Base-by-base conservation (phyloP, 2,113 vertebrate species). In the Falcunculus frontatus region DNA sequence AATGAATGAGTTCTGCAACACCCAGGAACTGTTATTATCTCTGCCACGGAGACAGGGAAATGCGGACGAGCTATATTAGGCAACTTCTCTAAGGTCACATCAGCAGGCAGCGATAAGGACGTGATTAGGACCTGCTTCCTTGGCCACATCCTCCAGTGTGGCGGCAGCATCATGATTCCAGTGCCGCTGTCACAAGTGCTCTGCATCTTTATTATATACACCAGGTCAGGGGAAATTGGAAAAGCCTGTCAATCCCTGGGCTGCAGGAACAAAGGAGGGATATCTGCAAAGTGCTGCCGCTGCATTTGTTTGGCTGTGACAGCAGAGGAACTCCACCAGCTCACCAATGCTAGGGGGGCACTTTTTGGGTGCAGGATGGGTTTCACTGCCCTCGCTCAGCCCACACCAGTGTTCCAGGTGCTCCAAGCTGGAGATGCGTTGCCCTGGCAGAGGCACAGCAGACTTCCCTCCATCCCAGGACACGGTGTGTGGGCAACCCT, bases 1-100 rank as follows among this genome's bases (percentile, higher is more conserved):
- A 86, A 92, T 94, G 90, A 96, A 93, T 90, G 91, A 90, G 92
- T 82, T 89, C 86, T 83, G 94, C 9, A 21, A 81, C 76, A 93
- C 83, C 53, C 88, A 4, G 75, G 84, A 89, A 39, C 84, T 74
- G 39, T 86, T 77, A 69, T 84, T 64, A 79, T 93, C 91, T 68
- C 65, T 56, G 77, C 76, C 56, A 5, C 1, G 13, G 89, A 41
- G 93, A 57, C 70, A 82, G 79, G 76, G 88, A 74, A 90, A 74
- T 3, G 30, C 0, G 33, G 73, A 57, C 15, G 7, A 84, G 69
- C 76, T 78, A 47, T 65, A 78, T 92, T 52, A 82, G 89, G 94
- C 73, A 90, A 22, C 88, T 84, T 33, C 74, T 77, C 44, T 85
- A 79, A 94, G 90, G 96, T 85, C 87, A 85, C 82, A 68, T 63